phyloP scores from a whole-genome alignment of 2,113 vertebrate genomes.

The Fregetta grallaria region DNA sequence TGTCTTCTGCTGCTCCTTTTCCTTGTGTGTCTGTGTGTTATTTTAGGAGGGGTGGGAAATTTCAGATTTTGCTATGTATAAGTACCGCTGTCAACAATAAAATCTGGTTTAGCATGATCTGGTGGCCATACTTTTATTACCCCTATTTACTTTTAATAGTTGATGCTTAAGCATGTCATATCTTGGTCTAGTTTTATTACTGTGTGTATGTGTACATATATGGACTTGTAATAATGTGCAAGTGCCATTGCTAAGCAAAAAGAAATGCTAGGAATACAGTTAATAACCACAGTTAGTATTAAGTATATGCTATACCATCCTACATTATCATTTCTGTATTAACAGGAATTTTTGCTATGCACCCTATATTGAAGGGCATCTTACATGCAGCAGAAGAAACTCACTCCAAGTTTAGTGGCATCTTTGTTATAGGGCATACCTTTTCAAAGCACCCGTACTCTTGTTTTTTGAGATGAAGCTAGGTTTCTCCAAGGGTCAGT shows the following conservation, averaged over 20 bases:
- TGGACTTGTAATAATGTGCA: not conserved
- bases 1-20: not conserved
- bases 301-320: not conserved
- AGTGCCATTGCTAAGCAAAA: not conserved
- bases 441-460: not conserved
- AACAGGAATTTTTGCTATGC: not conserved
- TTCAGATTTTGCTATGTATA: not conserved
- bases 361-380: not conserved
- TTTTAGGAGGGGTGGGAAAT: not conserved
- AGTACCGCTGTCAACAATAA: not conserved
- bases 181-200: not conserved
- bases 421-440: accelerated
- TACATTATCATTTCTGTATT: not conserved
- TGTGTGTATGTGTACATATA: not conserved
- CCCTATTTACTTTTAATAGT: not conserved
- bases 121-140: not conserved
- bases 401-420: not conserved
- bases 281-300: not conserved
- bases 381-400: not conserved
- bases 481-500: not conserved
- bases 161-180: not conserved
- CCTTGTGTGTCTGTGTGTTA: not conserved
- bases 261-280: not conserved
- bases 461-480: not conserved
- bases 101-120: not conserved